Evolutionary conservation across 2,797 vertebrate species (phyloP).

Genomic region (Salarias fasciatus): DNA sequence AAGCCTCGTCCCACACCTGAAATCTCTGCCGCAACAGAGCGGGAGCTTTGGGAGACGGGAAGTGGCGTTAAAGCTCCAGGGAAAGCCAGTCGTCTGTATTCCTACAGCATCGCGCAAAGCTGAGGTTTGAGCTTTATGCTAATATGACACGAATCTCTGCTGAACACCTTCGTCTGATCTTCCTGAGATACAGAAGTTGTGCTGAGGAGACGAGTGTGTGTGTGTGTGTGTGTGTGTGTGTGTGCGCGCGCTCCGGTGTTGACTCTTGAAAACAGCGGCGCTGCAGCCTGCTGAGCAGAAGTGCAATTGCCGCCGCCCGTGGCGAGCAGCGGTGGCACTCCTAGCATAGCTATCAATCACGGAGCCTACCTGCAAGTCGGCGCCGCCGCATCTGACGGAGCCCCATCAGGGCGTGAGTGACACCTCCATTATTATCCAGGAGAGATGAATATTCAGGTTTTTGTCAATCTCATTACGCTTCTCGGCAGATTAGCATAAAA

Average conservation of each 20-base stretch:
- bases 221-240: too few species aligned
- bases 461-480: not conserved
- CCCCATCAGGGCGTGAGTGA: slow-evolving; percentile 43
- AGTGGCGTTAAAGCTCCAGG: slow-evolving; percentile 1
- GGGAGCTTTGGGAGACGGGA: slow-evolving; percentile 8
- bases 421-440: slow-evolving; percentile 31
- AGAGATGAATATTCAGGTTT: slow-evolving; percentile 31
- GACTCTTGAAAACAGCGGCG: slow-evolving; percentile 39
- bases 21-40: slow-evolving; percentile 37
- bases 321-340: slow-evolving; percentile 51
- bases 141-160: too few species aligned
- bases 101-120: too few species aligned
- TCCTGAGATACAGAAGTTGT: slow-evolving; percentile 10
- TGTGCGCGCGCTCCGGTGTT: slow-evolving; percentile 24
- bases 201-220: slow-evolving; percentile 11
- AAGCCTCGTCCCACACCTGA: slow-evolving; percentile 62
- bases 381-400: slow-evolving; percentile 20
- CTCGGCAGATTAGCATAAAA: slow-evolving; percentile 6
- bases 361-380: slow-evolving; percentile 37
- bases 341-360: slow-evolving; percentile 65
- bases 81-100: too few species aligned
- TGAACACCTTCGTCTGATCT: slow-evolving; percentile 1
- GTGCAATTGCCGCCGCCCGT: slow-evolving; percentile 41
- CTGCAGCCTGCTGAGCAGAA: slow-evolving; percentile 48
- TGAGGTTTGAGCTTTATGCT: too few species aligned